phyloP scores from a whole-genome alignment of 1,140 invertebrate genomes.

The Leucophenga varia region DNA sequence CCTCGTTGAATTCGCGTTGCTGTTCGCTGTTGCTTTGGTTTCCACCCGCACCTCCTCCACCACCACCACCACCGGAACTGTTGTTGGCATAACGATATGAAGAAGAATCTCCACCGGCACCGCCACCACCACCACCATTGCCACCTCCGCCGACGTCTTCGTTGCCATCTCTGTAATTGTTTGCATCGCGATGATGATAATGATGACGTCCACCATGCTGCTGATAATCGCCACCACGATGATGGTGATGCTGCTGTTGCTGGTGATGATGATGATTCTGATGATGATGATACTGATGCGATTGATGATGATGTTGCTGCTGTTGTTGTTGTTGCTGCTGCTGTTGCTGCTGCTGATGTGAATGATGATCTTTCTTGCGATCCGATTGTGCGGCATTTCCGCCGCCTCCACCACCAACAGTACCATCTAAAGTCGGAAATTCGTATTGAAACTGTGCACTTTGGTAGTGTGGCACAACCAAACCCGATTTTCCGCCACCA shows the following conservation, averaged over 20 bases:
- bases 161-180: constrained; percentile 42
- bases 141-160: constrained; percentile 33
- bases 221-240: constrained; percentile 25
- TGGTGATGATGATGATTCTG: constrained; percentile 30
- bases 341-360: constrained; percentile 53
- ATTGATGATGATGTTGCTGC: constrained; percentile 10
- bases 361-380: constrained; percentile 32
- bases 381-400: constrained; percentile 45
- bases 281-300: constrained; percentile 19
- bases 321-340: constrained; percentile 21
- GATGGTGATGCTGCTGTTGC: constrained; percentile 31
- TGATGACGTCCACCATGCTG: constrained; percentile 26
- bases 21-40: constrained; percentile 7
- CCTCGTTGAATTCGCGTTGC: constrained; percentile 31
- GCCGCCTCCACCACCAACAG: constrained; percentile 53
- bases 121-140: constrained; percentile 21
- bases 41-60: constrained; percentile 13
- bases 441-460: constrained; percentile 78
- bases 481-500: constrained; percentile 16
- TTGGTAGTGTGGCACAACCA: constrained; percentile 52
- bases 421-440: constrained; percentile 74
- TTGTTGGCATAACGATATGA: constrained; percentile 4
- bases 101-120: too few relatives aligned
- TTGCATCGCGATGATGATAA: constrained; percentile 17
- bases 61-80: constrained; percentile 19